Evolutionary conservation across 2,113 vertebrate genomes (phyloP).

Genomic region (Clinocottus analis): DNA sequence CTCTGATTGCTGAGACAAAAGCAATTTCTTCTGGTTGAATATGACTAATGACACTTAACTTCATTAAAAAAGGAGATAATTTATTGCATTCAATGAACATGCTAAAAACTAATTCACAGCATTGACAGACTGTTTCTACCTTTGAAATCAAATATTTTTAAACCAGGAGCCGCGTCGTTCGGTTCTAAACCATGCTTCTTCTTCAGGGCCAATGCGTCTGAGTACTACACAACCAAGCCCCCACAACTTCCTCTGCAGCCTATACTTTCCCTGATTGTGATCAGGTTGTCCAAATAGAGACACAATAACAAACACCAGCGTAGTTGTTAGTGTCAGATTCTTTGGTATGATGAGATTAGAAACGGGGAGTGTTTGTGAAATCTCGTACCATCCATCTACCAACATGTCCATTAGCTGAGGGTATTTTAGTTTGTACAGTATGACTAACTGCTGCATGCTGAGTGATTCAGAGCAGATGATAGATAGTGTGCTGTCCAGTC

Average conservation of each 20-base stretch:
- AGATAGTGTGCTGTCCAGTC: slow-evolving; percentile 36
- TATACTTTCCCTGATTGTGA: slow-evolving; percentile 29
- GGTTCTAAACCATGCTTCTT: neutral
- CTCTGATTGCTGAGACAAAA: neutral
- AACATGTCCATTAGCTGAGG: slow-evolving; percentile 4
- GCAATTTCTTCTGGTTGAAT: neutral
- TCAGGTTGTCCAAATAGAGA: slow-evolving; percentile 36
- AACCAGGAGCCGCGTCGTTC: neutral
- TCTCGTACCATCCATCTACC: neutral
- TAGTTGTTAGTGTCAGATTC: slow-evolving; percentile 28
- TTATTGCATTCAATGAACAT: neutral
- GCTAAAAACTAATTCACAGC: neutral
- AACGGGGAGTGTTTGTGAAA: slow-evolving; percentile 6
- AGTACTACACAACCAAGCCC: neutral
- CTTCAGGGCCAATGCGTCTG: slow-evolving; percentile 3
- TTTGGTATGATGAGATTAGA: slow-evolving; percentile 37
- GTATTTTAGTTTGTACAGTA: slow-evolving; percentile 41
- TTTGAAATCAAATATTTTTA: neutral
- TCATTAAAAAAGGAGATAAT: neutral
- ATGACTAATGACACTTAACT: neutral
- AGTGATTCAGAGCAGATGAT: slow-evolving; percentile 59
- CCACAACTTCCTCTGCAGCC: slow-evolving; percentile 18
- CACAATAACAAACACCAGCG: slow-evolving; percentile 28
- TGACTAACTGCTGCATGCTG: slow-evolving; percentile 53
- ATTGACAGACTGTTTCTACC: neutral